Evolutionary conservation across 23 tunicate species (phyloP).

Genomic region (Clavelina lepadiformis): DNA sequence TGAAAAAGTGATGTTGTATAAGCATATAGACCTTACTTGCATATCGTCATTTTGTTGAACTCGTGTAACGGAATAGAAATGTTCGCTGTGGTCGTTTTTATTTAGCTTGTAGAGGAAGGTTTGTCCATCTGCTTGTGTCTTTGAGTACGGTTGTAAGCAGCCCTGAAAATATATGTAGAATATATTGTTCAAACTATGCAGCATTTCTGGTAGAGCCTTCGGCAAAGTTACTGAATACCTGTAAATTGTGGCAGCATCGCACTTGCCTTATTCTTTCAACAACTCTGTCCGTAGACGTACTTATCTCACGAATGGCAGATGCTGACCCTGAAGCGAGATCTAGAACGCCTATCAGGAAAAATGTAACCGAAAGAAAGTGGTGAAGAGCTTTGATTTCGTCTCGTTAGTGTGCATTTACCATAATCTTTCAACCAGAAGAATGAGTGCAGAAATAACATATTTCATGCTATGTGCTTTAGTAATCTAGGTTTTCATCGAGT

Average conservation of each 20-base stretch:
- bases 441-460: too few species aligned
- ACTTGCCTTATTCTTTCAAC: slow-evolving; percentile 42
- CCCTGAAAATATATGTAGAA: slow-evolving; percentile 72
- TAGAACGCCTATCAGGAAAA: too few species aligned
- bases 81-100: slow-evolving; percentile 47
- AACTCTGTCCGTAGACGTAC: slow-evolving; percentile 43
- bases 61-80: slow-evolving; percentile 29
- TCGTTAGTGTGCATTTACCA: too few species aligned
- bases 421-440: too few species aligned
- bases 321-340: slow-evolving; percentile 93
- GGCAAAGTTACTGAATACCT: slow-evolving; percentile 28
- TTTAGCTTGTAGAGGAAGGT: slow-evolving; percentile 58
- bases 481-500: too few species aligned
- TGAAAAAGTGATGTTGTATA: too few species aligned
- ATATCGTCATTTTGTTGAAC: slow-evolving; percentile 14
- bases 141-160: slow-evolving; percentile 70
- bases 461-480: too few species aligned
- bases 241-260: slow-evolving; percentile 85
- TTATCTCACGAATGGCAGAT: slow-evolving; percentile 82
- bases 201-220: background rate
- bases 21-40: too few species aligned
- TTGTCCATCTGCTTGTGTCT: slow-evolving; percentile 53
- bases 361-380: too few species aligned
- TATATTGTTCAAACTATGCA: background rate
- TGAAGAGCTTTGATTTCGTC: too few species aligned